A percentile compares a stretch with the other conserved stretches of the same genome.
Evolutionary conservation across 37 sponge, comb jelly and placozoan species (phyloP).

Genomic region (Aphrocallistes beatrix): DNA sequence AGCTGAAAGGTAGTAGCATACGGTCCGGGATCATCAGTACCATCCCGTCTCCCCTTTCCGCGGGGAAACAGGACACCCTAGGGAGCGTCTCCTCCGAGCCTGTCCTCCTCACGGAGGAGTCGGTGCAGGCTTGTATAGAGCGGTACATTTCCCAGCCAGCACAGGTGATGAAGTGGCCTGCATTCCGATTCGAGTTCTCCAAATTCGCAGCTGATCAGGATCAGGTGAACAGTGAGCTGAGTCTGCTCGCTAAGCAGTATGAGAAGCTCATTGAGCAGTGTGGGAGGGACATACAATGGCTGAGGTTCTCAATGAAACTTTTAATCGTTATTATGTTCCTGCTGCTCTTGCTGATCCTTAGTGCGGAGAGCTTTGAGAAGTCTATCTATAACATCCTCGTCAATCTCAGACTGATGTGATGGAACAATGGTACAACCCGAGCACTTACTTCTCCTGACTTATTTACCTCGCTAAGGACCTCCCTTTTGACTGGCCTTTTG

Average conservation of each 20-base stretch:
- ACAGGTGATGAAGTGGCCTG: not conserved
- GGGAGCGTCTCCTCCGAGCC: not conserved
- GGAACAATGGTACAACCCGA: too few species aligned
- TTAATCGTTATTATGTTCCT: not conserved
- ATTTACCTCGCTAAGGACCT: too few species aligned
- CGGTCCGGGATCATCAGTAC: not conserved
- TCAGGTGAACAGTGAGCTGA: not conserved
- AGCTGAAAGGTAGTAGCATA: not conserved
- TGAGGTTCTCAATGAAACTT: slow-evolving; percentile 14
- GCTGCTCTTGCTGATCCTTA: not conserved
- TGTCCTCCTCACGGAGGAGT: not conserved
- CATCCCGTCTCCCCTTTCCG: not conserved
- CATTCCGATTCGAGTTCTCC: not conserved
- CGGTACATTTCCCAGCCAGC: not conserved
- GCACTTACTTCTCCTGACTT: too few species aligned
- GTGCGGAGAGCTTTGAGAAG: not conserved
- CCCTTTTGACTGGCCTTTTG: too few species aligned
- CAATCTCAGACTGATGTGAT: not conserved
- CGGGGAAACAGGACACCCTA: not conserved
- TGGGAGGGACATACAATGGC: slow-evolving; percentile 36
- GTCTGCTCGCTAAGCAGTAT: not conserved
- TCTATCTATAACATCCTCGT: not conserved
- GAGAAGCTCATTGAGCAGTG: slow-evolving; percentile 26
- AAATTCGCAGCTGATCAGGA: not conserved
- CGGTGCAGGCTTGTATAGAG: not conserved